Percentiles rank a stretch among this genome's conserved stretches.
Evolutionary conservation across 2,113 vertebrate species (phyloP).

Genomic region (Benitochromis conjunctus): DNA sequence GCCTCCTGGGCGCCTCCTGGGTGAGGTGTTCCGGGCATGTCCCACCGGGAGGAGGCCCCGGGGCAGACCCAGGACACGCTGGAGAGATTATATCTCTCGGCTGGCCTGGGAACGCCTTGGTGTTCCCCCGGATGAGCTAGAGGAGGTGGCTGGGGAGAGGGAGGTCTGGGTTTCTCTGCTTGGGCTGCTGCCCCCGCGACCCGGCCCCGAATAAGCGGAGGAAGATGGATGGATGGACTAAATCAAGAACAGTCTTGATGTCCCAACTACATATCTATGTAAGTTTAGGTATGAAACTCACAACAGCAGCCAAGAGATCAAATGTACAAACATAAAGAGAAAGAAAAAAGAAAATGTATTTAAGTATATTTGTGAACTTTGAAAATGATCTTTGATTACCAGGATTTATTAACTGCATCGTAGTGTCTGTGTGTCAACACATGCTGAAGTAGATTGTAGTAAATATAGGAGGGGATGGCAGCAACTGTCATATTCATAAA

Average conservation of each 20-base stretch:
- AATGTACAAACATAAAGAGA: background rate
- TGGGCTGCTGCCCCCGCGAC: too few relatives aligned
- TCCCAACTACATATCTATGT: background rate
- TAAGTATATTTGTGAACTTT: background rate
- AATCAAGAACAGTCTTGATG: background rate
- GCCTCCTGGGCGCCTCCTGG: too few relatives aligned
- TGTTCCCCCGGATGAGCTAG: too few relatives aligned
- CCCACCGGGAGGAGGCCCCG: too few relatives aligned
- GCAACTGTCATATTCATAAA: background rate
- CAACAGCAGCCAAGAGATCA: background rate
- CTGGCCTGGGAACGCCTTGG: too few relatives aligned
- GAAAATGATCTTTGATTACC: background rate
- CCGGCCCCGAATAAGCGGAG: too few relatives aligned
- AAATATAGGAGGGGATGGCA: background rate
- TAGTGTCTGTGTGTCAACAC: background rate
- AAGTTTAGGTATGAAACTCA: background rate
- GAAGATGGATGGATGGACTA: too few relatives aligned
- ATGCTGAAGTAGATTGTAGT: background rate
- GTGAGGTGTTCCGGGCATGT: too few relatives aligned
- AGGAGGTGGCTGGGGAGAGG: too few relatives aligned
- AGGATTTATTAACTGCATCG: background rate
- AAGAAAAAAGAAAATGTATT: background rate
- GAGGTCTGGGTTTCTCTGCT: too few relatives aligned
- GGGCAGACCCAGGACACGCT: too few relatives aligned
- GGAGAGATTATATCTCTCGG: too few relatives aligned